Evolutionary conservation across 2,888 invertebrate genomes (phyloP), one percentile per base, ranked within the genome.

Genomic region (Myopa tessellatipennis): DNA sequence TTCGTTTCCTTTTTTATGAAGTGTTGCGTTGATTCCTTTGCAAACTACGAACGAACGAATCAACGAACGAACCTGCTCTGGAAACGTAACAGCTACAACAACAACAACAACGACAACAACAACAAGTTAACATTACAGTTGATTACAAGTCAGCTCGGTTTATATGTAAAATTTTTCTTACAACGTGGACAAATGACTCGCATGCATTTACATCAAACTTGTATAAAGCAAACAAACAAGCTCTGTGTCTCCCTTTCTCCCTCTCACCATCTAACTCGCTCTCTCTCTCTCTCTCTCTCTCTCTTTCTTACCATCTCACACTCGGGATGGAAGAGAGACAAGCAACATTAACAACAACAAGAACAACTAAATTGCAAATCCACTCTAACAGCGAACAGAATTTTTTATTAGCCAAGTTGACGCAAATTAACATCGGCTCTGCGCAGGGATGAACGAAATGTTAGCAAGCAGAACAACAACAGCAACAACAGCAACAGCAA

Each of bases 351-450:
- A 4, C 3, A 45, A 45, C 10, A 45, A 6, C 45, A 45, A 45
- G 1, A 45, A 45, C 45, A 45, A 45, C 45, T 45, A 10, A 45
- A 8, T 45, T 45, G 10, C 45, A 45, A 45, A 45, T 45, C 52
- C 38, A 68, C 40, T 40, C 68, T 18, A 68, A 69, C 68, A 45
- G 26, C 40, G 26, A 45, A 69, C 12, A 40, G 72, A 80, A 78
- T 79, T 79, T 85, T 85, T 85, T 87, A 87, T 87, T 87, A 87
- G 87, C 85, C 84, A 83, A 45, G 86, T 87, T 87, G 87, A 87
- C 86, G 87, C 85, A 87, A 87, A 87, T 87, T 87, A 87, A 86
- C 86, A 85, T 83, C 83, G 87, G 86, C 87, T 84, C 26, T 82
- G 79, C 77, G 38, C 58, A 69, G 75, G 65, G 72, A 67, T 26